Percentiles rank a stretch among this genome's conserved stretches.
Conservation (phyloP, 1,140 invertebrate genomes). For the Drosophila neocordata region DNA sequence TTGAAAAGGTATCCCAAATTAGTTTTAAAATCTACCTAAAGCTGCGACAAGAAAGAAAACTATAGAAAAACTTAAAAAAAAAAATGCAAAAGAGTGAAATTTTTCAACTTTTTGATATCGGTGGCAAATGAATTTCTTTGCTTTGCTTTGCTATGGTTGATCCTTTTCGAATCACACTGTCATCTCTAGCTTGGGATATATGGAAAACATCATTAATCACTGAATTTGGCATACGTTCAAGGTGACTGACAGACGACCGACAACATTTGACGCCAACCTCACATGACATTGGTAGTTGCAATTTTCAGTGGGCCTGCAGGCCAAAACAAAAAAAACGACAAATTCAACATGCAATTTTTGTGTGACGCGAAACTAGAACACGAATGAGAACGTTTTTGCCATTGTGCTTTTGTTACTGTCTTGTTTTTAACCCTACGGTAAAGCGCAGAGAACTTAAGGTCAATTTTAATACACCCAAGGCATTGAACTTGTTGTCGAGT, state of each 20-base stretch:
- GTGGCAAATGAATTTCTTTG: no score
- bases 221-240: slow-evolving; percentile 75
- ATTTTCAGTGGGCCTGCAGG: slow-evolving; percentile 19
- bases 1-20: no score
- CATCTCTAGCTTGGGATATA: slow-evolving; percentile 43
- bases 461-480: slow-evolving; percentile 69
- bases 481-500: slow-evolving; percentile 73
- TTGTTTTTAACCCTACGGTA: neutral
- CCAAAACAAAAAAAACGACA: slow-evolving; percentile 13
- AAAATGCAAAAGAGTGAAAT: no score
- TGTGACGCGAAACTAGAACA: slow-evolving; percentile 69
- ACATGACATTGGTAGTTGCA: slow-evolving; percentile 65
- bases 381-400: slow-evolving; percentile 76
- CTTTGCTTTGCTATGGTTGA: slow-evolving; percentile 25
- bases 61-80: no score
- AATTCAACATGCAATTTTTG: slow-evolving; percentile 52
- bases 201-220: slow-evolving; percentile 65
- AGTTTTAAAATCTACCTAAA: no score
- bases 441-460: slow-evolving; percentile 60
- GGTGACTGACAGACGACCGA: slow-evolving; percentile 64
- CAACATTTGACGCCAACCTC: slow-evolving; percentile 35
- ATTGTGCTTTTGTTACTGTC: slow-evolving; percentile 53
- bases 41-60: no score
- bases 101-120: no score
- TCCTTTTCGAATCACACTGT: neutral